Conservation (phyloP, 2,797 vertebrate genomes). For the Typhlichthys eigenmanni region DNA sequence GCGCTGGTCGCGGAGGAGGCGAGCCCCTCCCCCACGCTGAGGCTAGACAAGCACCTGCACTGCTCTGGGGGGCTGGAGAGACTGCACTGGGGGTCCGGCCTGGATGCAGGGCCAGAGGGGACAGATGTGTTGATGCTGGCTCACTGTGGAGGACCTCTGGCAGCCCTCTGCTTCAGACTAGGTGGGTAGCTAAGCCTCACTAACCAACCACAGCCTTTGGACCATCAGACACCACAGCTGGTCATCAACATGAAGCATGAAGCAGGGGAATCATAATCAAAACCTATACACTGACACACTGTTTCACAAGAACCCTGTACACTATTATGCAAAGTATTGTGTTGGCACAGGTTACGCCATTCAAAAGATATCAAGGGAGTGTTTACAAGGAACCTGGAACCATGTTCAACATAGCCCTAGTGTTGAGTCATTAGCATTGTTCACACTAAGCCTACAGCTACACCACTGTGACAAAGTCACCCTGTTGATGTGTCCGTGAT, state of each 20-base stretch:
- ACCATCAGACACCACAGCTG: too few species aligned
- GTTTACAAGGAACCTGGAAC: too few species aligned
- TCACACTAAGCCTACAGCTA: not conserved
- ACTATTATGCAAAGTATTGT: too few species aligned
- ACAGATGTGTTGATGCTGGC: constrained; percentile 81
- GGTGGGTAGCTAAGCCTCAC: constrained; percentile 72
- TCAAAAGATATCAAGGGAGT: too few species aligned
- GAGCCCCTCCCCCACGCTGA: constrained; percentile 77
- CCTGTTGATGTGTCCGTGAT: constrained; percentile 12
- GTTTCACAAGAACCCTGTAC: too few species aligned
- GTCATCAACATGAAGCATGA: too few species aligned
- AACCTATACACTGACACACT: too few species aligned
- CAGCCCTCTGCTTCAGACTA: constrained; percentile 84
- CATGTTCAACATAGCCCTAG: too few species aligned
- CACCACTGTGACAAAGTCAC: not conserved
- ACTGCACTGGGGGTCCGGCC: constrained; percentile 83
- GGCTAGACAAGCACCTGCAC: constrained; percentile 79
- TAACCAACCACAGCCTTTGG: not conserved
- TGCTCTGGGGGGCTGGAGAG: constrained; percentile 79
- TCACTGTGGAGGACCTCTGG: constrained; percentile 88
- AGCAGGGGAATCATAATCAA: too few species aligned
- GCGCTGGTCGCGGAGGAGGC: constrained; percentile 85
- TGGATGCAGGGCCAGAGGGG: constrained; percentile 51
- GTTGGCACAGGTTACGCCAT: too few species aligned
- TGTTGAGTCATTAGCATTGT: not conserved